Conservation (phyloP, 2,797 vertebrate genomes). For the Octomys mimax region DNA sequence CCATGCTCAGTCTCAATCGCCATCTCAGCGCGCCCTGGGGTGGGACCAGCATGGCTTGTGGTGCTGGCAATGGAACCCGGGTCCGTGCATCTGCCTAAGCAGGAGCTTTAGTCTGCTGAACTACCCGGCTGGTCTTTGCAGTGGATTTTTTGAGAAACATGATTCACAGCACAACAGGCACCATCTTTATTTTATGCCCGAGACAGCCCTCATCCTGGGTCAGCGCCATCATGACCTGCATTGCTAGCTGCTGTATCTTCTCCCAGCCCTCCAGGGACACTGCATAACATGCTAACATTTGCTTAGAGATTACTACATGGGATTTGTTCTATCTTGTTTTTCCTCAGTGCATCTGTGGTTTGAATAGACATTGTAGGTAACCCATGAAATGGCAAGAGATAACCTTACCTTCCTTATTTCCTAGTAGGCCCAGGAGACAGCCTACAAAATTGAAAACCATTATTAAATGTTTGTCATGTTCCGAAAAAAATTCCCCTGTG, state of each 20-base stretch:
- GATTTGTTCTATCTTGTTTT: constrained; percentile 14
- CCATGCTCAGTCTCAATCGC: no score
- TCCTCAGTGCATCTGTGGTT: background rate
- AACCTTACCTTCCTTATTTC: constrained; percentile 38
- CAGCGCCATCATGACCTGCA: background rate
- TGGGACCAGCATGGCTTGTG: no score
- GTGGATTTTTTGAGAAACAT: background rate
- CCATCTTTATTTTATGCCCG: background rate
- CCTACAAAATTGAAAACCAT: constrained; percentile 36
- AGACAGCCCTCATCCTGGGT: background rate
- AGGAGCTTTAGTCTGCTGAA: no score
- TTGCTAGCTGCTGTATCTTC: background rate
- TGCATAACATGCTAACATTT: background rate
- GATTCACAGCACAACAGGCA: background rate
- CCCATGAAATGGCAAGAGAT: constrained; percentile 39
- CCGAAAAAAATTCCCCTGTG: background rate
- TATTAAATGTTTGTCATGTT: constrained; percentile 70
- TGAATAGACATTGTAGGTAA: constrained; percentile 1
- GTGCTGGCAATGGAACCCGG: no score
- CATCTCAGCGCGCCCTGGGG: no score
- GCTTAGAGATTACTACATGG: background rate
- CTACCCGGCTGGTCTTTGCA: no score
- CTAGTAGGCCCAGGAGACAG: constrained; percentile 9
- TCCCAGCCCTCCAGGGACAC: background rate
- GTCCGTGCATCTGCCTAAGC: no score